Percentiles rank a stretch among this genome's conserved stretches.
Conservation (phyloP, 2,888 invertebrate genomes). For the Diarsia mendica region DNA sequence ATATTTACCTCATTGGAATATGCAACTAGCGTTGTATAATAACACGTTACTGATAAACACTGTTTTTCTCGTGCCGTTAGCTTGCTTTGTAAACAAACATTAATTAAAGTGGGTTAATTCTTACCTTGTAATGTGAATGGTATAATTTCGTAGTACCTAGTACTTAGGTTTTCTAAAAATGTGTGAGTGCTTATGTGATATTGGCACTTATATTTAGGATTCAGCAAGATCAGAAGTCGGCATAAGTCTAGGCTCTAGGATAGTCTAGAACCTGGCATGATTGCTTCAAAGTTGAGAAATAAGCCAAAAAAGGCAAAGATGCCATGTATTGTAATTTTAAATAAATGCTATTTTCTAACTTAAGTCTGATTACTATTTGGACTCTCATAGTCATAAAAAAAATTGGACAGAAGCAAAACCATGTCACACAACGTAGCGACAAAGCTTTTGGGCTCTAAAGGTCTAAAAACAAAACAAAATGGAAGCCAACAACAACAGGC, state of each 20-base stretch:
- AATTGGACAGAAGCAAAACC: not conserved
- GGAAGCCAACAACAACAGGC: not conserved
- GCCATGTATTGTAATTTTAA: not conserved
- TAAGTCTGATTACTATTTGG: not conserved
- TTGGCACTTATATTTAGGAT: not conserved
- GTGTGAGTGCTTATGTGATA: not conserved
- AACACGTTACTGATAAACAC: constrained; percentile 37
- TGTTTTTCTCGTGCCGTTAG: constrained; percentile 26
- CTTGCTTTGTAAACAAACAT: constrained; percentile 31
- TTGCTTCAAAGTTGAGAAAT: too few species aligned
- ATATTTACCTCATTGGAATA: constrained; percentile 43
- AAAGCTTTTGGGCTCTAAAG: too few species aligned
- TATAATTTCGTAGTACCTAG: not conserved
- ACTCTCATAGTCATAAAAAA: not conserved
- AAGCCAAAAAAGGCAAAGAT: not conserved
- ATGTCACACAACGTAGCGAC: not conserved
- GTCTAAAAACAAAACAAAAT: not conserved
- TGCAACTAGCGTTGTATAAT: constrained; percentile 45
- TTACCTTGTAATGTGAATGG: not conserved
- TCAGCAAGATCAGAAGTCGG: not conserved
- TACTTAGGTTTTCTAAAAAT: not conserved
- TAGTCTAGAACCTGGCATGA: not conserved
- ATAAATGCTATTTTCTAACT: not conserved
- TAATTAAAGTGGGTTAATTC: constrained; percentile 5
- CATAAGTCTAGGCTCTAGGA: not conserved